phyloP scores from a whole-genome alignment of 2,797 vertebrate genomes.

The Leptatherina wallacei region DNA sequence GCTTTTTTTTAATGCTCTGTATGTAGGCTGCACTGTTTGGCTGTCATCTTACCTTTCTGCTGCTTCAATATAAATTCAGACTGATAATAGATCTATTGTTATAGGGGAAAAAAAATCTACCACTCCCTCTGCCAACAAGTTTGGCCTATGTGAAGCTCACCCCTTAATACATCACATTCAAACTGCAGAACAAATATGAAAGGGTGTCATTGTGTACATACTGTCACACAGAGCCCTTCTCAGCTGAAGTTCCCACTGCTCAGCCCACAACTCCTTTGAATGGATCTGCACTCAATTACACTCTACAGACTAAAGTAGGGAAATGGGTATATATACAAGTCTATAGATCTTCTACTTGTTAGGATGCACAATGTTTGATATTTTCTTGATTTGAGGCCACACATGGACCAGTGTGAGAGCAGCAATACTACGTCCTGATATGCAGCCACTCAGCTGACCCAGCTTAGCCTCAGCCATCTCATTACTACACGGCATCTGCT shows the following conservation, averaged over 20 bases:
- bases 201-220: slow-evolving; percentile 75
- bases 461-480: slow-evolving; percentile 74
- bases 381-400: slow-evolving; percentile 45
- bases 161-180: slow-evolving; percentile 71
- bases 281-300: slow-evolving; percentile 36
- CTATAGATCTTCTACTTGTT: slow-evolving; percentile 6
- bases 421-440: slow-evolving; percentile 33
- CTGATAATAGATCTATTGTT: slow-evolving; percentile 63
- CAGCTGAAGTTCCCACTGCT: slow-evolving; percentile 42
- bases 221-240: slow-evolving; percentile 56
- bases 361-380: slow-evolving; percentile 11
- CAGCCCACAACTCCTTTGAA: slow-evolving; percentile 54
- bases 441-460: slow-evolving; percentile 75
- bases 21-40: slow-evolving; percentile 35
- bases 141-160: slow-evolving; percentile 61
- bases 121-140: slow-evolving; percentile 60
- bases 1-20: slow-evolving; percentile 25
- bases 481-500: slow-evolving; percentile 72
- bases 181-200: slow-evolving; percentile 72
- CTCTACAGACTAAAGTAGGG: slow-evolving; percentile 17
- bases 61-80: slow-evolving; percentile 30
- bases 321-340: slow-evolving; percentile 2
- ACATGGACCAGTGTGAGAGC: slow-evolving; percentile 46
- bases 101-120: slow-evolving; percentile 51
- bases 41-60: slow-evolving; percentile 33